Conservation (phyloP, 2,113 vertebrate species). For the Nematolebias whitei region DNA sequence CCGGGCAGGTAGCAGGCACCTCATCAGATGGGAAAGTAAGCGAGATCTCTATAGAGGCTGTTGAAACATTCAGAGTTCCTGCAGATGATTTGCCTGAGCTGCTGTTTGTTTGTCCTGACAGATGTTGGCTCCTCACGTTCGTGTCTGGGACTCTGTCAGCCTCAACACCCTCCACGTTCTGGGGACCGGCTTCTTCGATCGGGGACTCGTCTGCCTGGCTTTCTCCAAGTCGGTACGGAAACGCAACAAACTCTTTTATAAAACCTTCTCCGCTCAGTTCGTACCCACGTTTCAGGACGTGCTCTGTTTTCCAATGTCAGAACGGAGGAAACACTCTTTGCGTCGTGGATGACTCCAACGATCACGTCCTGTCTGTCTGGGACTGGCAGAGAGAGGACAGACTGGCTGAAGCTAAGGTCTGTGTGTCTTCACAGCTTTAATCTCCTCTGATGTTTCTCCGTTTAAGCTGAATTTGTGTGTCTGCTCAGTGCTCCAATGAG, state of each 20-base stretch:
- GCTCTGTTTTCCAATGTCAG: slow-evolving; percentile 64
- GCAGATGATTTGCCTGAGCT: background rate
- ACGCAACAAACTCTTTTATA: background rate
- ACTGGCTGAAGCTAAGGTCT: slow-evolving; percentile 92
- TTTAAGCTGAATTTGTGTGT: background rate
- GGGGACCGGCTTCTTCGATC: slow-evolving; percentile 91
- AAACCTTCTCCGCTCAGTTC: background rate
- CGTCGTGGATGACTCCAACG: slow-evolving; percentile 94
- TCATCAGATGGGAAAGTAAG: slow-evolving; percentile 97
- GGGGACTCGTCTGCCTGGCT: slow-evolving; percentile 92
- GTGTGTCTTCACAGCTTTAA: background rate
- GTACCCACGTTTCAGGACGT: background rate
- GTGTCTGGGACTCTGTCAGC: slow-evolving; percentile 97
- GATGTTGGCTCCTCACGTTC: slow-evolving; percentile 94
- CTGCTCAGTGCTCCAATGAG: slow-evolving; percentile 91
- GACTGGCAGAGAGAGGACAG: slow-evolving; percentile 97
- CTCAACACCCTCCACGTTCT: slow-evolving; percentile 96
- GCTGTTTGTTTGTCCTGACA: slow-evolving; percentile 52
- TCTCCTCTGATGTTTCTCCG: background rate
- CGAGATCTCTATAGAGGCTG: background rate
- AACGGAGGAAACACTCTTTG: slow-evolving; percentile 94
- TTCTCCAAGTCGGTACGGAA: slow-evolving; percentile 96
- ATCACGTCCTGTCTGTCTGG: slow-evolving; percentile 96
- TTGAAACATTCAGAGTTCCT: no score
- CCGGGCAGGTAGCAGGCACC: slow-evolving; percentile 96